A percentile compares a stretch with the other conserved stretches of the same genome.
Conservation (phyloP, 2,888 invertebrate species). For the Cephonodes hylas region DNA sequence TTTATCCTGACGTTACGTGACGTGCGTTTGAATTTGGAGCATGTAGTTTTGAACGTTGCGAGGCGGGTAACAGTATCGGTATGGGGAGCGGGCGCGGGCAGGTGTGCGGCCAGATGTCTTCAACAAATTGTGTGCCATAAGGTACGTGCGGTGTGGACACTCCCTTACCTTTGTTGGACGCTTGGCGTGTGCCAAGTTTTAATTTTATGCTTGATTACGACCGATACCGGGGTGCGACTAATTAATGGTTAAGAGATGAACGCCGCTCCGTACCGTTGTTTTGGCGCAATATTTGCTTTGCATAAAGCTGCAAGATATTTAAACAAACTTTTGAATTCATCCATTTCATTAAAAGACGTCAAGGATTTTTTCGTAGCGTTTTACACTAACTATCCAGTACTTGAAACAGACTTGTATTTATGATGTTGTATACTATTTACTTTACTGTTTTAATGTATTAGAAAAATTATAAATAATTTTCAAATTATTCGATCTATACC, state of each 20-base stretch:
- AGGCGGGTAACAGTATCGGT: slow-evolving; percentile 47
- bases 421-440: no score
- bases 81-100: slow-evolving; percentile 65
- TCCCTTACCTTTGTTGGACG: slow-evolving; percentile 67
- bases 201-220: slow-evolving; percentile 81
- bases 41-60: slow-evolving; percentile 20
- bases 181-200: slow-evolving; percentile 80
- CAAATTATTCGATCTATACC: no score
- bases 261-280: slow-evolving; percentile 41
- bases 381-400: no score
- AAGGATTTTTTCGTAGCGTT: no score
- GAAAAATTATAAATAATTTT: no score
- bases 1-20: slow-evolving; percentile 31
- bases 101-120: slow-evolving; percentile 80
- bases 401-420: no score
- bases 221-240: slow-evolving; percentile 59
- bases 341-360: no score
- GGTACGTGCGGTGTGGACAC: slow-evolving; percentile 71
- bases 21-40: slow-evolving; percentile 20
- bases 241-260: slow-evolving; percentile 74
- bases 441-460: no score
- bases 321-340: no score
- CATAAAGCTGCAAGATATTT: slow-evolving; percentile 6
- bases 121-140: slow-evolving; percentile 79
- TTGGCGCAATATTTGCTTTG: slow-evolving; percentile 37